Conservation (phyloP, 2,888 invertebrate genomes). For the Drosophila pseudotalamancana region DNA sequence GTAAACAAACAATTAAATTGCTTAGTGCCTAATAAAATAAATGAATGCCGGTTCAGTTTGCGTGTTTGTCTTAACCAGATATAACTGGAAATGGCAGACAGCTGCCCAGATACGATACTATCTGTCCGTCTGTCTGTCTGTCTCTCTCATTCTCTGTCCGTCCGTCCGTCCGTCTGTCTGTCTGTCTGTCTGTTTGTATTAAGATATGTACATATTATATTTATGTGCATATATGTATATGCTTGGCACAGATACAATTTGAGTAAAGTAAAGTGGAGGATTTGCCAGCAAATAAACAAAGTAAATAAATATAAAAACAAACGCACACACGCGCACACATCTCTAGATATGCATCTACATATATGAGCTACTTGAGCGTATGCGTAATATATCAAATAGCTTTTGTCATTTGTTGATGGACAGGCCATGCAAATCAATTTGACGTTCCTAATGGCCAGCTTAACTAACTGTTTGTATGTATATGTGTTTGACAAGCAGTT, state of each 20-base stretch:
- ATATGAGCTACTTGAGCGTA: slow-evolving; percentile 47
- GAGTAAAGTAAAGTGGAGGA: slow-evolving; percentile 34
- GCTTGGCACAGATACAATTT: slow-evolving; percentile 53
- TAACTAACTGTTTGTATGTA: not conserved
- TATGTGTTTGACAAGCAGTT: no score
- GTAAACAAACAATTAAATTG: slow-evolving; percentile 79
- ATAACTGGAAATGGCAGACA: slow-evolving; percentile 53
- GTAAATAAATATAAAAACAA: slow-evolving; percentile 4
- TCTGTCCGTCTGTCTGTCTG: not conserved
- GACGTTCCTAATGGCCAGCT: slow-evolving; percentile 24
- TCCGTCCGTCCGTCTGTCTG: no score
- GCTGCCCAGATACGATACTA: slow-evolving; percentile 38
- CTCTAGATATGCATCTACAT: not conserved
- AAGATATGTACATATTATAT: slow-evolving; percentile 18
- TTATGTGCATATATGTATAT: slow-evolving; percentile 17
- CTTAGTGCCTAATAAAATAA: slow-evolving; percentile 76
- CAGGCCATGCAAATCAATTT: slow-evolving; percentile 42
- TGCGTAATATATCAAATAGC: slow-evolving; percentile 56
- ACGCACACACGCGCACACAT: not conserved
- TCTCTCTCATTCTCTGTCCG: not conserved
- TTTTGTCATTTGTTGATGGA: slow-evolving; percentile 29
- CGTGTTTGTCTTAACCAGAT: slow-evolving; percentile 57
- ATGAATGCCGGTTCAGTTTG: slow-evolving; percentile 61
- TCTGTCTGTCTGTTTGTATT: not conserved
- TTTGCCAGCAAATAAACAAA: slow-evolving; percentile 36